Evolutionary conservation across 2,888 invertebrate genomes (phyloP).

Genomic region (Eupithecia subfuscata): DNA sequence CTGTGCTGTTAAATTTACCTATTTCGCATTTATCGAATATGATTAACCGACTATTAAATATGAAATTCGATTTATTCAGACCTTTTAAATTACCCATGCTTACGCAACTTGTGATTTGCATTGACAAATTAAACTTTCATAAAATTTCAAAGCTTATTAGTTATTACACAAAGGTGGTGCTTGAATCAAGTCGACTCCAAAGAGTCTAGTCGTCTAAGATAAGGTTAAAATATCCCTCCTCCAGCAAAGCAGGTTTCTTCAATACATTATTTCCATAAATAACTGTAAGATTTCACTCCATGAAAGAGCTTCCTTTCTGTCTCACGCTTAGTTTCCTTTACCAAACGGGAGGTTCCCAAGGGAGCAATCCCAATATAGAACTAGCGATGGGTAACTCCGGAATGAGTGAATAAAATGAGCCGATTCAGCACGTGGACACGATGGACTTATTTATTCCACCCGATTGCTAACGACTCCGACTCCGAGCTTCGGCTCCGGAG

Average conservation of each 20-base stretch:
- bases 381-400: too few relatives aligned
- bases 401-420: too few relatives aligned
- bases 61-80: neutral
- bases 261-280: neutral
- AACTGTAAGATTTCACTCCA: constrained; percentile 23
- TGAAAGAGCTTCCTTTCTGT: constrained; percentile 29
- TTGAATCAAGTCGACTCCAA: neutral
- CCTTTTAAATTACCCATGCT: neutral
- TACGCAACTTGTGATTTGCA: too few relatives aligned
- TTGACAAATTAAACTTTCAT: too few relatives aligned
- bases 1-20: neutral
- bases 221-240: neutral
- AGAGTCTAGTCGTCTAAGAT: neutral
- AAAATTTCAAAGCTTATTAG: neutral
- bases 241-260: neutral
- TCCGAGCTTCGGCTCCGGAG: too few relatives aligned
- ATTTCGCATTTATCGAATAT: neutral
- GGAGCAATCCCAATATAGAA: constrained; percentile 31
- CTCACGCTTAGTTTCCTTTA: constrained; percentile 33
- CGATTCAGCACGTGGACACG: too few relatives aligned
- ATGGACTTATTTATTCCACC: too few relatives aligned
- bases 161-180: too few relatives aligned
- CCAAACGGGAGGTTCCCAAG: constrained; percentile 21
- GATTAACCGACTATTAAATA: neutral
- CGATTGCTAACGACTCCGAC: too few relatives aligned